Conservation (phyloP, 2,888 invertebrate genomes). For the Heliconius sara region DNA sequence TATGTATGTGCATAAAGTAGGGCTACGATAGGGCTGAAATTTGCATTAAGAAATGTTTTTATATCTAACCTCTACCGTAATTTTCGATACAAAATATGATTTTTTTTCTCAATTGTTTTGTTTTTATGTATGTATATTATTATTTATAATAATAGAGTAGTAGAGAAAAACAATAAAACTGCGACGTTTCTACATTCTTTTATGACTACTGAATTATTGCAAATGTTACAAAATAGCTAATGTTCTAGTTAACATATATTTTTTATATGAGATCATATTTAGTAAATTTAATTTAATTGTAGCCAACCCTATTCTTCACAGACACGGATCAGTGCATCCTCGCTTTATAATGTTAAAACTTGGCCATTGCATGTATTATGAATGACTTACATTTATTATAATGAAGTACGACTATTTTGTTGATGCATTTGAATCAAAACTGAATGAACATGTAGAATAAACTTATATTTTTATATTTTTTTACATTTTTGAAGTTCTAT, state of each 20-base stretch:
- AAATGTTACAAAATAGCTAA: neutral
- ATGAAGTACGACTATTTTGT: neutral
- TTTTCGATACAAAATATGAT: too few species aligned
- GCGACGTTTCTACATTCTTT: too few species aligned
- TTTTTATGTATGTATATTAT: too few species aligned
- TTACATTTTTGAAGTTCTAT: too few species aligned
- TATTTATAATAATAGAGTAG: too few species aligned
- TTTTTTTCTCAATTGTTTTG: too few species aligned
- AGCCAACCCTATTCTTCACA: constrained; percentile 26
- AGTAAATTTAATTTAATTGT: neutral
- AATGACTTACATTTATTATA: constrained; percentile 24
- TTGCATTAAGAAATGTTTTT: neutral
- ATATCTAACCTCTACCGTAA: too few species aligned
- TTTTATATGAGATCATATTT: neutral
- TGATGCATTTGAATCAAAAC: neutral
- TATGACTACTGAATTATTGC: too few species aligned
- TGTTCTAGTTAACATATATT: neutral
- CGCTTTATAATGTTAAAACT: constrained; percentile 34
- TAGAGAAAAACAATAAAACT: too few species aligned
- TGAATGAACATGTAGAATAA: neutral
- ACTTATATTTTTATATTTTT: neutral
- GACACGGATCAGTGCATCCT: constrained; percentile 36
- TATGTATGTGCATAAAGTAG: constrained; percentile 19
- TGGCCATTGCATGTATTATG: constrained; percentile 15
- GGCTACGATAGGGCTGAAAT: constrained; percentile 2